Base-by-base conservation (phyloP, 1,140 invertebrate genomes). In the Drosophila tani region DNA sequence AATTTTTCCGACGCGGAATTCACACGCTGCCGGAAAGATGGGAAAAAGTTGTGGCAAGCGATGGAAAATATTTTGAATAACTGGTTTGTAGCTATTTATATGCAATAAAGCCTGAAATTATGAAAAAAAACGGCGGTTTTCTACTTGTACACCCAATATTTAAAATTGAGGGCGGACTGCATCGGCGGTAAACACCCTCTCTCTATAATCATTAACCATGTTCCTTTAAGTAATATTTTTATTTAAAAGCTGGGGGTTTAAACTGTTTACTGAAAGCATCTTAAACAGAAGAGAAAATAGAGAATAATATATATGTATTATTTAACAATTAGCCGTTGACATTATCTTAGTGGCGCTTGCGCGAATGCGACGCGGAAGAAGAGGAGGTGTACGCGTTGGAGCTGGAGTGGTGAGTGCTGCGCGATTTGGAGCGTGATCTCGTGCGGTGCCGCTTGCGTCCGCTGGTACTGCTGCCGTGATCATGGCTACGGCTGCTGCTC, bases 391-490 rank as follows among this genome's bases (percentile, higher is more conserved):
- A 45, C 59, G 45, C 65, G 2, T 69, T 68, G 29, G 84, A 87
- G 40, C 74, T 62, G 65, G 85, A 81, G 74, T 75, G 68, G 62
- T 88, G 81, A 35, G 59, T 78, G 73, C 53, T 90, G 50, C 84
- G 81, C n/a, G 84, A 85, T 27, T 82, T 79, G 35, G 85, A 90
- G 19, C 86, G 85, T 9, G 85, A 90, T 59, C 85, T 80, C 35
- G 85, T 70, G 27, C 65, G 57, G 2, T 59, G 49, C 8, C 79
- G 62, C 40, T 75, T 64, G 4, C 74, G 77, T 24, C 64, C 49
- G 40, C 67, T 71, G 51, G 12, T 57, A 41, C 70, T 79, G 53
- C 58, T 85, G 47, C 79, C 78, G 21, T 87, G 74, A 5, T 82
- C 69, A 43, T 79, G 59, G 15, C 79, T 64, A 27, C 77, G 59